Conservation (phyloP, 2,797 vertebrate genomes). For the Leptodactylus fallax region DNA sequence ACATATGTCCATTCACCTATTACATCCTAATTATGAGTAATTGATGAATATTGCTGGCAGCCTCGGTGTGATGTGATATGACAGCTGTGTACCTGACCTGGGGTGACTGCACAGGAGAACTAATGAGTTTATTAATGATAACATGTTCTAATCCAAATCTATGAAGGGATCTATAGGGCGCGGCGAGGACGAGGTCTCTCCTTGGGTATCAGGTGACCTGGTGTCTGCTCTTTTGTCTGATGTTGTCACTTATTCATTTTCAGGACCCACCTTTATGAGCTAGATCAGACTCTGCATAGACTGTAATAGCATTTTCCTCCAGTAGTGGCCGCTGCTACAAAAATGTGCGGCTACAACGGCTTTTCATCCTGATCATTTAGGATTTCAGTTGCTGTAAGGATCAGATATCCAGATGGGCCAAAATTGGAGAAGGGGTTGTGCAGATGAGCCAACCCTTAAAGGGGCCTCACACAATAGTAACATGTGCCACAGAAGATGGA, state of each 20-base stretch:
- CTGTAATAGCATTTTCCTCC: background rate
- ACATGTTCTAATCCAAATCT: background rate
- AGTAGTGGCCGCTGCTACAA: background rate
- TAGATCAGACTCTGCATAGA: too few species aligned
- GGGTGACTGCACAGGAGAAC: background rate
- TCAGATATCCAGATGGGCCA: too few species aligned
- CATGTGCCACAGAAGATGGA: too few species aligned
- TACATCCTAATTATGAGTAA: background rate
- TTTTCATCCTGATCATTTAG: too few species aligned
- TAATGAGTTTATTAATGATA: slow-evolving; percentile 2
- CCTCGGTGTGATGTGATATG: background rate
- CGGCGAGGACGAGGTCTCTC: background rate
- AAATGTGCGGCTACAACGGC: too few species aligned
- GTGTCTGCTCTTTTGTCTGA: too few species aligned
- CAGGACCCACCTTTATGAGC: too few species aligned
- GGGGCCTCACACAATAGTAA: too few species aligned
- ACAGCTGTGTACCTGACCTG: background rate
- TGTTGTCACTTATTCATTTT: too few species aligned
- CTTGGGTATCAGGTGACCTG: background rate
- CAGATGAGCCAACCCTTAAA: too few species aligned
- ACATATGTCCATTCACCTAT: too few species aligned
- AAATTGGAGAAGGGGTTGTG: too few species aligned
- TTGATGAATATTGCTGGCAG: background rate
- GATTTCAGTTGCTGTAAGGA: background rate
- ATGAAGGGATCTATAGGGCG: background rate